These are phyloP conservation scores for Phylloscopus collybita DNA, from an alignment of 2,797 vertebrate genomes.

Conservation along the genomic window DNA sequence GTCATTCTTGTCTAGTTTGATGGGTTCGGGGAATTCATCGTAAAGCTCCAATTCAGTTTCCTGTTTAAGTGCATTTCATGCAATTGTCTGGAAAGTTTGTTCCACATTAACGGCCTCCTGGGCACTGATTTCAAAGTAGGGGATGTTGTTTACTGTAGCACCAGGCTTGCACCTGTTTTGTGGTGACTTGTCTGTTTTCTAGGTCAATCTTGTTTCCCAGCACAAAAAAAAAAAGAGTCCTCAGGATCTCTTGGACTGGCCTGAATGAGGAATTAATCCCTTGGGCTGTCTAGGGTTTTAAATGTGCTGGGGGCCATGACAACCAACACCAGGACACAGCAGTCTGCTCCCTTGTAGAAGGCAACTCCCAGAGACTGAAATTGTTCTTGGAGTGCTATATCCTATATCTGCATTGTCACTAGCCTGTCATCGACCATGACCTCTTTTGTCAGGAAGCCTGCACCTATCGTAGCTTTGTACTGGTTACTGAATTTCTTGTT, in stretches of 20 bases:
- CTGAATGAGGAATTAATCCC: slow-evolving; percentile 96
- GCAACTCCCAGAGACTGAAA: slow-evolving; percentile 97
- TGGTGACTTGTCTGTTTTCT: slow-evolving; percentile 96
- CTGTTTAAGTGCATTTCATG: not conserved
- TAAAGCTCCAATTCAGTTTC: not conserved
- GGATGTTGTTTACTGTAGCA: not conserved
- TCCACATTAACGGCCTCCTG: not conserved
- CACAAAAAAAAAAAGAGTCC: slow-evolving; percentile 93
- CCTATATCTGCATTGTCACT: slow-evolving; percentile 90
- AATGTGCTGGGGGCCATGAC: slow-evolving; percentile 96
- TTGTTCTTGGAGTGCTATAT: slow-evolving; percentile 96
- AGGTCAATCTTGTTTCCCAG: slow-evolving; percentile 96
- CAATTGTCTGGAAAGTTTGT: not conserved
- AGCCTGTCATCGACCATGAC: slow-evolving; percentile 98
- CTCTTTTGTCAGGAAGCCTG: slow-evolving; percentile 97
- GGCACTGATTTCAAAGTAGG: not conserved
- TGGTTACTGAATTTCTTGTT: slow-evolving; percentile 99
- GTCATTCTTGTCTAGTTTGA: not conserved
- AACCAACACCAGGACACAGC: slow-evolving; percentile 94
- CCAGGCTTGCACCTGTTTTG: slow-evolving; percentile 92
- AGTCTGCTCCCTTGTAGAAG: slow-evolving; percentile 96
- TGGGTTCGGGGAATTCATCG: not conserved
- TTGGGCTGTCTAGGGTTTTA: slow-evolving; percentile 96
- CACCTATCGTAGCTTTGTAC: slow-evolving; percentile 96
- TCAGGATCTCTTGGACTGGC: slow-evolving; percentile 93